phyloP scores from a whole-genome alignment of 2,888 invertebrate species.

The Ectemnius continuus region DNA sequence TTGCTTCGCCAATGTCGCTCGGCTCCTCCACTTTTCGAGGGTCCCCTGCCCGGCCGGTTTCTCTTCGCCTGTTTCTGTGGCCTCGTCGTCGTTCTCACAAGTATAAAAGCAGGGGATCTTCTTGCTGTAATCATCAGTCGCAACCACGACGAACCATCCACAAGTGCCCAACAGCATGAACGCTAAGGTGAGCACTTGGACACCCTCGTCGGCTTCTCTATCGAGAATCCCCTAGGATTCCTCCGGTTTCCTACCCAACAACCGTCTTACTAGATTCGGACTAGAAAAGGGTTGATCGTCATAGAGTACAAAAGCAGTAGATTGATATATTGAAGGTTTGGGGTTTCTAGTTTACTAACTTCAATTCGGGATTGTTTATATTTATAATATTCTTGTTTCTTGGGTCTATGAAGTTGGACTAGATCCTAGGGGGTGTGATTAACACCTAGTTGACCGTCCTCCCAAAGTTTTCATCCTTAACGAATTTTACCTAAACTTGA shows the following conservation, averaged over 20 bases:
- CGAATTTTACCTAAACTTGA: neutral
- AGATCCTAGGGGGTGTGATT: neutral
- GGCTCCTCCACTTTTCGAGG: slow-evolving; percentile 46
- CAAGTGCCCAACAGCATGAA: slow-evolving; percentile 68
- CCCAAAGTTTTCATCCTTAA: neutral
- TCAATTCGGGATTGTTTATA: too few species aligned
- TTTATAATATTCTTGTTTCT: too few species aligned
- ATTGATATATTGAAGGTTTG: neutral
- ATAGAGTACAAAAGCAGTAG: too few species aligned
- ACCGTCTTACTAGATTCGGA: too few species aligned
- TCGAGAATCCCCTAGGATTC: too few species aligned
- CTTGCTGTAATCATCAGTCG: slow-evolving; percentile 69
- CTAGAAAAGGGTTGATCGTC: too few species aligned
- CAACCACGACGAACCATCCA: slow-evolving; percentile 65
- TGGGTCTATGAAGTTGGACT: too few species aligned
- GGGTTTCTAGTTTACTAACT: neutral
- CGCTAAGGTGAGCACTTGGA: slow-evolving; percentile 68
- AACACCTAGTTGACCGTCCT: slow-evolving; percentile 9
- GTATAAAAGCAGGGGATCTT: slow-evolving; percentile 72
- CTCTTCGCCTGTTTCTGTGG: slow-evolving; percentile 61
- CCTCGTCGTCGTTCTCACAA: slow-evolving; percentile 62
- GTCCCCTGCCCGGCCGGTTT: slow-evolving; percentile 56
- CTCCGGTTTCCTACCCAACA: too few species aligned
- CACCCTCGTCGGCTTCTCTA: neutral
- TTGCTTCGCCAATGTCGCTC: slow-evolving; percentile 25